phyloP scores from a whole-genome alignment of 2,113 vertebrate species.

The Cheirogaleus medius region DNA sequence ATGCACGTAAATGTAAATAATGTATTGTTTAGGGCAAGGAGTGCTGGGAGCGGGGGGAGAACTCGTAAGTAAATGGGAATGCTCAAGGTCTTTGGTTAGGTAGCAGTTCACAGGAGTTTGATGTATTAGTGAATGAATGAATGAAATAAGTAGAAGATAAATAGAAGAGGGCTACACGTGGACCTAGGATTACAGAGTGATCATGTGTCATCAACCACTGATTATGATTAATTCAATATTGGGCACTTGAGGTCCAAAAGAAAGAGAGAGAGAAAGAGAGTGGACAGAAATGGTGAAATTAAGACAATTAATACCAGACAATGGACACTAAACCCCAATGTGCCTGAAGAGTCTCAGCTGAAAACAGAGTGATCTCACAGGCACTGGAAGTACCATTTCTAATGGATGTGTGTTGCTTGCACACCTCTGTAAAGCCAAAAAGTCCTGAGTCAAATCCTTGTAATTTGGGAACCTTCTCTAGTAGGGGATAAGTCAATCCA shows the following conservation, averaged over 20 bases:
- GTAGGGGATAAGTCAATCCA: not conserved
- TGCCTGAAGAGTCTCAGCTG: rapidly evolving
- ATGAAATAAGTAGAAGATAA: not conserved
- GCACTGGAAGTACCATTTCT: not conserved
- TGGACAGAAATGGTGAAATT: not conserved
- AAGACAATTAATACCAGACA: not conserved
- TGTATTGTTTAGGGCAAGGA: not conserved
- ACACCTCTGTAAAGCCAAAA: not conserved
- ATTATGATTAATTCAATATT: not conserved
- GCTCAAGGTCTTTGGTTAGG: not conserved
- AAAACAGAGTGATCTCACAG: not conserved
- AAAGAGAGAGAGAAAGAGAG: not conserved
- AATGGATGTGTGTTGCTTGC: not conserved
- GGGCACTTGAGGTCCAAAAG: not conserved
- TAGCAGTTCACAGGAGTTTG: not conserved
- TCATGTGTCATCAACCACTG: too few species aligned
- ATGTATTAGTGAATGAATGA: not conserved
- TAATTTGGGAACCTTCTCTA: too few species aligned
- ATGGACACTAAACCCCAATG: too few species aligned
- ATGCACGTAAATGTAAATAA: not conserved
- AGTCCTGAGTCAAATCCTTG: not conserved
- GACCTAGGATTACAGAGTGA: not conserved
- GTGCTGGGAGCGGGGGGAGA: too few species aligned
- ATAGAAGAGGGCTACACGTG: not conserved
- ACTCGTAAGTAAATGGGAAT: not conserved